A percentile compares a stretch with the other conserved stretches of the same genome.
Conservation (phyloP, 30 jellyfish, hydroid and myxozoan species). For the Aurelia aurita region DNA sequence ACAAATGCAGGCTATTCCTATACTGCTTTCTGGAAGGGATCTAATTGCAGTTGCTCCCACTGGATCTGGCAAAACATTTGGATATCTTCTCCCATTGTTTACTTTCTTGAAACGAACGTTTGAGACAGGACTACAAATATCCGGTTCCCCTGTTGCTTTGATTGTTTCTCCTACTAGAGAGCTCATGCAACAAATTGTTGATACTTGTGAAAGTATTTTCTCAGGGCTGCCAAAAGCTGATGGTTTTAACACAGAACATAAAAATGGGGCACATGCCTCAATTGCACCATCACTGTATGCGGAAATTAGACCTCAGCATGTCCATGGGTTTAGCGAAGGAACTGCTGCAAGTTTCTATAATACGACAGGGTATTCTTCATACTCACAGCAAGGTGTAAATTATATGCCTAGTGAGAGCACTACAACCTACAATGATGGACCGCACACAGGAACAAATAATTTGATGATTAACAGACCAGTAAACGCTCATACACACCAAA, state of each 20-base stretch:
- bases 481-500: no score
- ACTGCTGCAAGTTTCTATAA: no score
- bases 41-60: slow-evolving; percentile 84
- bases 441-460: no score
- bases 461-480: no score
- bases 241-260: no score
- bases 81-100: slow-evolving; percentile 81
- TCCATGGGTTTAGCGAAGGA: no score
- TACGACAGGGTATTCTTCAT: no score
- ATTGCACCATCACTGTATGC: no score
- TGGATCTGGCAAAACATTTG: slow-evolving; percentile 93
- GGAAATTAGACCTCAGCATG: no score
- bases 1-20: slow-evolving; percentile 91
- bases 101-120: slow-evolving; percentile 15
- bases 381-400: no score
- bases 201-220: slow-evolving; percentile 14
- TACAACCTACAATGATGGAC: not conserved
- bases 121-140: not conserved
- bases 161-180: slow-evolving; percentile 93
- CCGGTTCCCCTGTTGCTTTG: slow-evolving; percentile 59
- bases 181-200: slow-evolving; percentile 85
- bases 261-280: no score
- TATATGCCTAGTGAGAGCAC: not conserved
- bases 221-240: no score
- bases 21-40: slow-evolving; percentile 77